phyloP scores from a whole-genome alignment of 2,113 vertebrate genomes.

The Leucosticte australis region DNA sequence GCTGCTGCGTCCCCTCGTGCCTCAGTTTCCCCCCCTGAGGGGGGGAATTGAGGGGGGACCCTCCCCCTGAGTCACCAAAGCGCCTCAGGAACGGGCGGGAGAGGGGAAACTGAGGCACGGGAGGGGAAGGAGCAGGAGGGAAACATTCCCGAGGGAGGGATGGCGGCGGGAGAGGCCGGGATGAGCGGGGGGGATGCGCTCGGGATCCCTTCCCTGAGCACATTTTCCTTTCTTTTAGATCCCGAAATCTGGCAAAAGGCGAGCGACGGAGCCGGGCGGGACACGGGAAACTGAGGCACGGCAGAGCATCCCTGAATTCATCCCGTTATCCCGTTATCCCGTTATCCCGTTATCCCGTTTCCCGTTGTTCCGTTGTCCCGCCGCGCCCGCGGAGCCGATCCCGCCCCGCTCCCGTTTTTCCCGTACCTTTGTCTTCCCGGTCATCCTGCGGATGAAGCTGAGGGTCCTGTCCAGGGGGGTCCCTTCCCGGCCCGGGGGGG shows the following conservation, averaged over 20 bases:
- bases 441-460: conserved; percentile 80
- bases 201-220: not conserved
- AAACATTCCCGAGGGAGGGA: not conserved
- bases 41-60: too few species aligned
- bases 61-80: too few species aligned
- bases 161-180: not conserved
- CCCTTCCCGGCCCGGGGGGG: conserved; percentile 18
- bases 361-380: not conserved
- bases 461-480: conserved; percentile 73
- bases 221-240: too few species aligned
- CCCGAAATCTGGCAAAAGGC: too few species aligned
- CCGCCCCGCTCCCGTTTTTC: fast-evolving
- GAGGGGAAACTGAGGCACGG: not conserved
- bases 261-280: not conserved
- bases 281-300: not conserved
- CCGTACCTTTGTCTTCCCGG: conserved; percentile 78
- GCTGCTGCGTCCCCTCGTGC: fast-evolving
- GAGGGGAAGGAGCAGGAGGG: not conserved
- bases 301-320: not conserved
- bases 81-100: too few species aligned
- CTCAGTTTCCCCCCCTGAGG: not conserved
- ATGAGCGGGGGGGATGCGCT: not conserved
- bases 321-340: not conserved
- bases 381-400: not conserved
- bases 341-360: not conserved